These are phyloP conservation scores for Ascidia mentula DNA, from an alignment of 23 tunicate species.

Conservation along the genomic window DNA sequence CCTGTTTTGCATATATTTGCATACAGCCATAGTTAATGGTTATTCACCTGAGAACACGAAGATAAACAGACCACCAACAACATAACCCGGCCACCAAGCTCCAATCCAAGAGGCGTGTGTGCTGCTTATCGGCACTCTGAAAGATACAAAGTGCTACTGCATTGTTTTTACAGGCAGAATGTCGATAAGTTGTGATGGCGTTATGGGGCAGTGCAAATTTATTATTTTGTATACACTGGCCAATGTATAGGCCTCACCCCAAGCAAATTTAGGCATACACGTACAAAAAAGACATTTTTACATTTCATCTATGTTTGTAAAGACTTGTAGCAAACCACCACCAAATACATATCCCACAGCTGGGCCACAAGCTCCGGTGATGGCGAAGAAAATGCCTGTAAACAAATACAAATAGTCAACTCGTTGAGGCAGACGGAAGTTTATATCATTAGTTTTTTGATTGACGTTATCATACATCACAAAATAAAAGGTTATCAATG, in stretches of 20 bases:
- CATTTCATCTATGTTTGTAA: constrained; percentile 32
- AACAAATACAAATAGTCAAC: too few relatives aligned
- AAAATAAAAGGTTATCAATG: too few relatives aligned
- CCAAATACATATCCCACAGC: constrained; percentile 41
- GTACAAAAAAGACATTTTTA: background rate
- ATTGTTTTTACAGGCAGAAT: background rate
- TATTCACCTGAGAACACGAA: constrained; percentile 1
- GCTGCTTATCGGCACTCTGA: background rate
- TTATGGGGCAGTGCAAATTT: too few relatives aligned
- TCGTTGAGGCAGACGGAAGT: too few relatives aligned
- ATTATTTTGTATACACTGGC: too few relatives aligned
- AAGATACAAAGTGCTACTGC: background rate
- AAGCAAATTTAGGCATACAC: too few relatives aligned
- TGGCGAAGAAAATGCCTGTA: constrained; percentile 42
- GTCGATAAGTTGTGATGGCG: too few relatives aligned
- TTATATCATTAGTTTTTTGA: too few relatives aligned
- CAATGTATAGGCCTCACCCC: background rate
- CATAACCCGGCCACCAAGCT: constrained; percentile 72
- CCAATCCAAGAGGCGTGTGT: constrained; percentile 54
- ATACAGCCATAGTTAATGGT: background rate
- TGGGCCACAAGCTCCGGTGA: constrained; percentile 41
- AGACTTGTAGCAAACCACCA: constrained; percentile 31
- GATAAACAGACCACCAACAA: constrained; percentile 42
- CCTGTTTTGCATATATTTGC: background rate
- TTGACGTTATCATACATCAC: too few relatives aligned